Evolutionary conservation across 2,888 invertebrate species (phyloP).

Genomic region (Elysia crispata): DNA sequence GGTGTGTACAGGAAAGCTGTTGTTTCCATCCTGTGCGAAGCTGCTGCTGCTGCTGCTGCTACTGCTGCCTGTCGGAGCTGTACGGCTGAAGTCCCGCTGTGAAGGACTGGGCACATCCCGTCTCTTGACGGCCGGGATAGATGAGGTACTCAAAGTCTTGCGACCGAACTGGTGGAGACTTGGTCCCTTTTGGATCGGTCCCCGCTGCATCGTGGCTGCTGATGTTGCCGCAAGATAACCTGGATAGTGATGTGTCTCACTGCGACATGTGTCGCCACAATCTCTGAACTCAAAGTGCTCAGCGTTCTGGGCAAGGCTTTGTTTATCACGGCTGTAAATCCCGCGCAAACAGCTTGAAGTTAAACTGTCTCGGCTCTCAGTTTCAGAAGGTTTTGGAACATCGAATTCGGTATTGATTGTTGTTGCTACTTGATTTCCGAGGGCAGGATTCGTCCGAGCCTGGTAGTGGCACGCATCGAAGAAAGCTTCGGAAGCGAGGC

Average conservation of each 20-base stretch:
- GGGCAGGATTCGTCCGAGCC: slow-evolving; percentile 37
- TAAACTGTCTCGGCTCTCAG: background rate
- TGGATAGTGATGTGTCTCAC: too few relatives aligned
- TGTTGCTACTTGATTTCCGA: background rate
- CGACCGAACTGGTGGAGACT: slow-evolving; percentile 2
- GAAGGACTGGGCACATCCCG: slow-evolving; percentile 50
- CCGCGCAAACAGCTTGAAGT: too few relatives aligned
- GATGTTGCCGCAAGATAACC: background rate
- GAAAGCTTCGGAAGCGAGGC: slow-evolving; percentile 60
- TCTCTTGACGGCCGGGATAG: slow-evolving; percentile 59
- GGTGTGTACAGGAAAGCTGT: slow-evolving; percentile 56
- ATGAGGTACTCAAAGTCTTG: background rate
- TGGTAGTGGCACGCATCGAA: slow-evolving; percentile 51
- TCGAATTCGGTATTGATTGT: background rate
- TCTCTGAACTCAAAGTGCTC: too few relatives aligned
- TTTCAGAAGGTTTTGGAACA: background rate
- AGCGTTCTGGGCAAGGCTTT: too few relatives aligned
- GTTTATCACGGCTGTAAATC: too few relatives aligned
- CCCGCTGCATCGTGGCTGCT: slow-evolving; percentile 12
- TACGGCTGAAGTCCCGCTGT: too few relatives aligned
- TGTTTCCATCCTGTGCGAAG: too few relatives aligned
- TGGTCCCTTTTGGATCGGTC: slow-evolving; percentile 36
- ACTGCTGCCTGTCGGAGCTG: too few relatives aligned
- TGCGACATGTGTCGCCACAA: too few relatives aligned
- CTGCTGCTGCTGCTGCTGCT: too few relatives aligned